phyloP scores from a whole-genome alignment of 2,797 vertebrate species.

The Melanotaenia boesemani region DNA sequence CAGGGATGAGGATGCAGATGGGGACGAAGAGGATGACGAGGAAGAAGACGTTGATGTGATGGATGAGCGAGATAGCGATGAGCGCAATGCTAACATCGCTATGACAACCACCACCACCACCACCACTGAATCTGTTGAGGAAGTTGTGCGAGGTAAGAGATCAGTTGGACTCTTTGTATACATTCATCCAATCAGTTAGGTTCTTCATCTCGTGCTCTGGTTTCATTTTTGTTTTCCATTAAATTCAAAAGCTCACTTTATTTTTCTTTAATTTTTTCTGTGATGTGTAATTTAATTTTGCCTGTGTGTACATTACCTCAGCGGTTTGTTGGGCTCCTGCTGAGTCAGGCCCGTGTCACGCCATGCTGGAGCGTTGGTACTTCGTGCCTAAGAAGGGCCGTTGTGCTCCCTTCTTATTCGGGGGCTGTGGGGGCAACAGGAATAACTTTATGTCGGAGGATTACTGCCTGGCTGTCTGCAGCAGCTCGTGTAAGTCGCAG shows the following conservation, averaged over 20 bases:
- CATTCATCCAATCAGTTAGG: background rate
- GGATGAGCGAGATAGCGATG: constrained; percentile 88
- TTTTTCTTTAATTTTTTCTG: constrained; percentile 30
- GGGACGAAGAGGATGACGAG: constrained; percentile 63
- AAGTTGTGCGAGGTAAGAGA: constrained; percentile 95
- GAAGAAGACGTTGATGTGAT: constrained; percentile 78
- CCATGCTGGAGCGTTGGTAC: constrained; percentile 96
- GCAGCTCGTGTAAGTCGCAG: constrained; percentile 95
- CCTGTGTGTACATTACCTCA: constrained; percentile 75
- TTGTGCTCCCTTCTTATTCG: constrained; percentile 97
- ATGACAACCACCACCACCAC: constrained; percentile 97
- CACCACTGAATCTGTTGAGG: constrained; percentile 97
- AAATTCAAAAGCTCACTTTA: constrained; percentile 18
- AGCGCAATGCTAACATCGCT: constrained; percentile 89
- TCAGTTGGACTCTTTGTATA: background rate
- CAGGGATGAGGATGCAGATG: constrained; percentile 79
- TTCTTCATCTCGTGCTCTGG: background rate
- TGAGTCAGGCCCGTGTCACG: constrained; percentile 92
- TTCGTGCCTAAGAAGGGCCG: constrained; percentile 91
- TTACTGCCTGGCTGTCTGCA: constrained; percentile 97
- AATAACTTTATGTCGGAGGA: constrained; percentile 99
- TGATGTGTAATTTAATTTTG: constrained; percentile 52
- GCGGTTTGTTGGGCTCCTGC: constrained; percentile 97
- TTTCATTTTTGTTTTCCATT: constrained; percentile 27
- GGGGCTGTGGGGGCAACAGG: constrained; percentile 98